A percentile compares a stretch with the other conserved stretches of the same genome.
These are phyloP conservation scores for Sebastiscus albofasciatus DNA, from an alignment of 2,797 vertebrate genomes.

Conservation along the genomic window DNA sequence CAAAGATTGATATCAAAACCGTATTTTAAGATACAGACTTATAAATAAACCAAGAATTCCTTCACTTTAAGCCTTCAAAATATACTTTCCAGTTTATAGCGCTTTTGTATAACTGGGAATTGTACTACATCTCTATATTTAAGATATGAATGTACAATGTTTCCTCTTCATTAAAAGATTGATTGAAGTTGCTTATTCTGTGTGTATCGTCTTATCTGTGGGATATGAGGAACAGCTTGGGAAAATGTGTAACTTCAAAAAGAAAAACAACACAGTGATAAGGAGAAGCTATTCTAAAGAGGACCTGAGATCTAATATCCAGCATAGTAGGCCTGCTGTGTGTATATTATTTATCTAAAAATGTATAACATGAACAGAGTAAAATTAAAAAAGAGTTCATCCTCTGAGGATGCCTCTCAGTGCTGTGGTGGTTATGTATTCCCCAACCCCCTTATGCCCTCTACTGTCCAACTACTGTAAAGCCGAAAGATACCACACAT, in stretches of 20 bases:
- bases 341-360: not conserved
- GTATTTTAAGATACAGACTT: not conserved
- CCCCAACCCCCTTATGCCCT: slow-evolving; percentile 48
- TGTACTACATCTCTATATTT: not conserved
- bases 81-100: not conserved
- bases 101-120: not conserved
- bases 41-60: not conserved
- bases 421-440: not conserved
- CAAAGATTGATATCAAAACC: not conserved
- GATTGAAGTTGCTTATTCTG: not conserved
- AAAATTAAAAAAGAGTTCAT: not conserved
- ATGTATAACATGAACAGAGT: not conserved
- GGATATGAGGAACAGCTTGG: not conserved
- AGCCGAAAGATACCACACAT: not conserved
- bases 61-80: not conserved
- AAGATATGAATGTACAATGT: not conserved
- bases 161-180: not conserved
- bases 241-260: not conserved
- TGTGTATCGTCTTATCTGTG: not conserved
- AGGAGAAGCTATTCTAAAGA: too few species aligned
- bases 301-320: not conserved
- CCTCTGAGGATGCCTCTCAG: not conserved
- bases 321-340: not conserved
- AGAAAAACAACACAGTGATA: not conserved
- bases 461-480: slow-evolving; percentile 49